Conservation (phyloP, 2,797 vertebrate genomes). For the Hemitrygon akajei region DNA sequence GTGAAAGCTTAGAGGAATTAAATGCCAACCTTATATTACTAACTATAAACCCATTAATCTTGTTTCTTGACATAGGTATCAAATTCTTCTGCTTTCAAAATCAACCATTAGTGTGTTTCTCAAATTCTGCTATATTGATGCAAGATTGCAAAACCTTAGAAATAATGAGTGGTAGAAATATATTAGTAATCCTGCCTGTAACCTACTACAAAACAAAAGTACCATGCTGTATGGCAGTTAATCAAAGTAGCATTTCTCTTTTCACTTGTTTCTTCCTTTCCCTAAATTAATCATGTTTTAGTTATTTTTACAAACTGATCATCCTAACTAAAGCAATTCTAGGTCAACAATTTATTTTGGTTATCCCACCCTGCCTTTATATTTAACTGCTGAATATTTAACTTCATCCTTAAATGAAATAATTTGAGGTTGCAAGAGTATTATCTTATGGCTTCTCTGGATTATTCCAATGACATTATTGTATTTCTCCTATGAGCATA, state of each 20-base stretch:
- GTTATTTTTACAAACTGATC: too few species aligned
- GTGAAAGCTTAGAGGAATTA: not conserved
- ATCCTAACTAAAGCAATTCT: too few species aligned
- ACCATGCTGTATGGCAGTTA: too few species aligned
- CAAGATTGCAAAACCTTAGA: not conserved
- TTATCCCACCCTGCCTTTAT: too few species aligned
- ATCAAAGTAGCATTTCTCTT: not conserved
- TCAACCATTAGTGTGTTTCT: not conserved
- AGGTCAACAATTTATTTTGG: too few species aligned
- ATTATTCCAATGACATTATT: not conserved
- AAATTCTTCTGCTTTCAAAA: not conserved
- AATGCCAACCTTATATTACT: not conserved
- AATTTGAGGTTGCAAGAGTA: not conserved
- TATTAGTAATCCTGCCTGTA: not conserved
- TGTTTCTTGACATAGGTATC: not conserved
- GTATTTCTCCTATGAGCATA: not conserved
- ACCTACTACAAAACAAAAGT: not conserved
- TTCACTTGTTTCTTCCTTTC: too few species aligned
- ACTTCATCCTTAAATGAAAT: not conserved
- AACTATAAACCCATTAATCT: not conserved
- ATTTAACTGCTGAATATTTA: not conserved
- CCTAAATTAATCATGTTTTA: too few species aligned
- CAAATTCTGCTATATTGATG: not conserved
- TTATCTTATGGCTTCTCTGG: not conserved
- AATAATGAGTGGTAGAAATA: not conserved